phyloP scores from a whole-genome alignment of 2,113 vertebrate species.

The Puma concolor region DNA sequence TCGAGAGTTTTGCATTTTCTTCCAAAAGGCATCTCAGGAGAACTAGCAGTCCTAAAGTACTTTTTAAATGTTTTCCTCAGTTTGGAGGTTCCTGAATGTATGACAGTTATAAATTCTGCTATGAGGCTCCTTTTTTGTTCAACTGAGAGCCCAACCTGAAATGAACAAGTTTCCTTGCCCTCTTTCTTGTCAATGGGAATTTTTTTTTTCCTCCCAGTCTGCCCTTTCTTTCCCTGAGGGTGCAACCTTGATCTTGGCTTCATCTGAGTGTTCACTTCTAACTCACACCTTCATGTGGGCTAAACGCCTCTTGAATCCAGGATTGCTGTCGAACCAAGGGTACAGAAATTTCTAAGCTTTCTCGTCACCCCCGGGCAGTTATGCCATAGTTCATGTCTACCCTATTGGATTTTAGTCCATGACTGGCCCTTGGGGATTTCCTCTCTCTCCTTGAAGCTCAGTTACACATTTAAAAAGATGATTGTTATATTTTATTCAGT shows the following conservation, averaged over 20 bases:
- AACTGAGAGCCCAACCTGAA: neutral
- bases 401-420: neutral
- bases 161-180: neutral
- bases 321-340: neutral
- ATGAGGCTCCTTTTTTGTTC: neutral
- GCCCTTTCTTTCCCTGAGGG: neutral
- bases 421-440: neutral
- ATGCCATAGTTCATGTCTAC: neutral
- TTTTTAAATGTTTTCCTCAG: neutral
- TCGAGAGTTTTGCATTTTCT: constrained; percentile 36
- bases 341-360: constrained; percentile 32
- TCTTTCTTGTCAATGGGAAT: neutral
- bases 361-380: neutral
- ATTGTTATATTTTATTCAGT: neutral
- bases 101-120: neutral
- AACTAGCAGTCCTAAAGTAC: neutral
- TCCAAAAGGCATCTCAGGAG: neutral
- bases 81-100: neutral
- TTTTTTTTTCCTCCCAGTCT: neutral
- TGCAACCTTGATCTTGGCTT: neutral
- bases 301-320: neutral
- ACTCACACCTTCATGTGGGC: neutral
- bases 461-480: neutral
- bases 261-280: neutral
- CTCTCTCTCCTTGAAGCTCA: neutral